Conservation (phyloP, 1,140 invertebrate genomes). For the Lamellibrachia luymesi region DNA sequence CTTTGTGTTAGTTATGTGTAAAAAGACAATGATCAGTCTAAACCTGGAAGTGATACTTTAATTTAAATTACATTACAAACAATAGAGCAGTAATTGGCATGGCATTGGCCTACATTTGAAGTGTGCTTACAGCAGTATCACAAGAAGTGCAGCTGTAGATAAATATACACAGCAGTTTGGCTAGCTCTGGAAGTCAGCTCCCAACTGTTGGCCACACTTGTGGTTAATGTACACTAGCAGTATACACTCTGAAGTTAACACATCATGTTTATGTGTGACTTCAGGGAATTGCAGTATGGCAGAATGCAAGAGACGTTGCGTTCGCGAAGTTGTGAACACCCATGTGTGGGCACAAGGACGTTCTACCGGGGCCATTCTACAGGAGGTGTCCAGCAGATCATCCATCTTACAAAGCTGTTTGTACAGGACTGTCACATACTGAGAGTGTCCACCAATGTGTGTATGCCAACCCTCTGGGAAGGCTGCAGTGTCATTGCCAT, state of each 20-base stretch:
- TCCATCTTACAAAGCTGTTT: not conserved
- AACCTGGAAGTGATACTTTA: not conserved
- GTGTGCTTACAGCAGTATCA: not conserved
- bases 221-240: not conserved
- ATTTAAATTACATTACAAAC: not conserved
- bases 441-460: not conserved
- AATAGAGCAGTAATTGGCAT: not conserved
- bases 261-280: not conserved
- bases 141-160: no score
- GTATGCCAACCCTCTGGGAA: not conserved
- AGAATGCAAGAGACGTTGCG: not conserved
- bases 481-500: not conserved
- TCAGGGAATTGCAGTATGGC: not conserved
- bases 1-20: slow-evolving; percentile 76
- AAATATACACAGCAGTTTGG: no score
- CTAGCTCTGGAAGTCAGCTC: no score
- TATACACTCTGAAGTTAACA: not conserved
- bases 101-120: not conserved
- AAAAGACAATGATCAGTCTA: slow-evolving; percentile 65
- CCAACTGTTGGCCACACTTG: no score
- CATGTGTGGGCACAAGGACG: not conserved
- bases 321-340: slow-evolving; percentile 1
- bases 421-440: not conserved
- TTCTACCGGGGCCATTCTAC: not conserved
- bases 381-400: not conserved